Evolutionary conservation across 2,113 vertebrate genomes (phyloP).

Genomic region (Nettapus auritus): DNA sequence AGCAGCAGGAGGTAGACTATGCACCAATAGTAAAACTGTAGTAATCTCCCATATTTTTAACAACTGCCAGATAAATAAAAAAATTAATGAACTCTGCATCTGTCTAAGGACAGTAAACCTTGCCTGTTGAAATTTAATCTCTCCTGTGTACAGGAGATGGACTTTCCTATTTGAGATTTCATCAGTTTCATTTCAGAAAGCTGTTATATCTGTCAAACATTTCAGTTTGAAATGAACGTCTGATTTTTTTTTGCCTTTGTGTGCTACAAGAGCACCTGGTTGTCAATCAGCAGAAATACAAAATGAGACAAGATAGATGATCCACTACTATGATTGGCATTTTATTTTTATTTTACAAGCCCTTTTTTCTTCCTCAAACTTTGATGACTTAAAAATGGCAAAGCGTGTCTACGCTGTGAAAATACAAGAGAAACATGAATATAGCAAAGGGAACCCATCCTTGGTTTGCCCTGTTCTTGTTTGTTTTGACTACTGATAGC

Average conservation of each 20-base stretch:
- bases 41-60: not conserved
- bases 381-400: slow-evolving; percentile 52
- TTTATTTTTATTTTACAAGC: slow-evolving; percentile 57
- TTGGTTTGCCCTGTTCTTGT: not conserved
- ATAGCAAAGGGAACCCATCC: not conserved
- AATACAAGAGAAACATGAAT: not conserved
- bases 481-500: not conserved
- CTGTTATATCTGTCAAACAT: slow-evolving; percentile 72
- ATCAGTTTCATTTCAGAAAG: slow-evolving; percentile 67
- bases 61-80: slow-evolving; percentile 16
- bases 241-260: slow-evolving; percentile 55
- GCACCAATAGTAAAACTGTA: not conserved
- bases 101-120: slow-evolving; percentile 28
- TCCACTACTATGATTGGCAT: slow-evolving; percentile 48
- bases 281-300: slow-evolving; percentile 69
- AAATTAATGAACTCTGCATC: slow-evolving; percentile 20
- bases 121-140: slow-evolving; percentile 49
- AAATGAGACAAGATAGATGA: slow-evolving; percentile 61
- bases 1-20: slow-evolving; percentile 11
- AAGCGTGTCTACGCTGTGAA: not conserved
- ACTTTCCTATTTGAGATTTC: slow-evolving; percentile 69
- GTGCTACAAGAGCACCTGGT: slow-evolving; percentile 47
- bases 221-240: slow-evolving; percentile 64
- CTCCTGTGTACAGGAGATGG: slow-evolving; percentile 37
- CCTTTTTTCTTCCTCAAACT: slow-evolving; percentile 1